These are phyloP conservation scores for Aegithalos caudatus DNA, from an alignment of 2,113 vertebrate species.

Conservation along the genomic window DNA sequence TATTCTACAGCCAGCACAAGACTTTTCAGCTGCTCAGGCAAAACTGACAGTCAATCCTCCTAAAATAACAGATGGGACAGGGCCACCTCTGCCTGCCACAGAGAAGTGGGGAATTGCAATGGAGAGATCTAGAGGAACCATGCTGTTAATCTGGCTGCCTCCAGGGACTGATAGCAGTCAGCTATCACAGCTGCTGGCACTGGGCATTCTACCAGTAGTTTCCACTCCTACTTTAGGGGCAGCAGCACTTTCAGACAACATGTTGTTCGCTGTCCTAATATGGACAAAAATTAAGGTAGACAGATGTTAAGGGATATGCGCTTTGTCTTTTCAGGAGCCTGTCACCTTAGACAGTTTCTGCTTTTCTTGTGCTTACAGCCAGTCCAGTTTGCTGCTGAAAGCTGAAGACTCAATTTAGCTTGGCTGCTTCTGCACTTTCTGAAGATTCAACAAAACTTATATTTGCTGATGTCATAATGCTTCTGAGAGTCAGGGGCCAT, in stretches of 20 bases:
- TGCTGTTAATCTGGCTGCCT: constrained; percentile 27
- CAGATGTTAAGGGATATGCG: neutral
- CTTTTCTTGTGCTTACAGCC: neutral
- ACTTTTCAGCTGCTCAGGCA: neutral
- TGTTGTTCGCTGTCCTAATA: constrained; percentile 31
- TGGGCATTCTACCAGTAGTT: constrained; percentile 59
- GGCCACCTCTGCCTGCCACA: neutral
- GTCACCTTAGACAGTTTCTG: neutral
- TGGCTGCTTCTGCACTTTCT: neutral
- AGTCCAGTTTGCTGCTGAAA: neutral
- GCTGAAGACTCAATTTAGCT: neutral
- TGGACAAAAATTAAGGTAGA: neutral
- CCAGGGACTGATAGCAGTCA: constrained; percentile 18
- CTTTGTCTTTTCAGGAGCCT: neutral
- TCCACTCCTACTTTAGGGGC: constrained; percentile 29
- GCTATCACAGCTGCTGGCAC: constrained; percentile 42
- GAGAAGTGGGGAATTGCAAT: neutral
- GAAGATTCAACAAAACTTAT: neutral
- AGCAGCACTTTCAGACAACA: constrained; percentile 14
- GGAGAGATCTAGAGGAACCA: neutral
- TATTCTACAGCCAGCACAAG: neutral
- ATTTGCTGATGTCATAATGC: neutral
- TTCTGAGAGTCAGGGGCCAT: neutral
- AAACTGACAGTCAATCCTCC: neutral
- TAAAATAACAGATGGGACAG: constrained; percentile 25